phyloP scores from a whole-genome alignment of 2,888 invertebrate genomes.

The Plemyria rubiginata region DNA sequence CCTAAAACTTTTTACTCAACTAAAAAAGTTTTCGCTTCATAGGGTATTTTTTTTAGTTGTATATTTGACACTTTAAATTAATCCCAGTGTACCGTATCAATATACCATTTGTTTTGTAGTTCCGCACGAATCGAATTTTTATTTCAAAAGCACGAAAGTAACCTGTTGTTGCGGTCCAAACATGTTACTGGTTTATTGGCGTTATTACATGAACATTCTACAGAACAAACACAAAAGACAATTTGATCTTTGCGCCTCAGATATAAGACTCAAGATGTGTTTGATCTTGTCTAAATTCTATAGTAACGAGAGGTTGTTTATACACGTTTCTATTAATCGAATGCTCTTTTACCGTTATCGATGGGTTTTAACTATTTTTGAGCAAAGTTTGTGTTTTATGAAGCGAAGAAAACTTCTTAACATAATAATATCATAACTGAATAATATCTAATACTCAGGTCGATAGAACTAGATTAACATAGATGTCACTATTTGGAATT shows the following conservation, averaged over 20 bases:
- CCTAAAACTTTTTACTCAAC: conserved; percentile 7
- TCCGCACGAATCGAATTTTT: conserved; percentile 50
- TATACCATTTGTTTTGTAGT: conserved; percentile 33
- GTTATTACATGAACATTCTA: conserved; percentile 40
- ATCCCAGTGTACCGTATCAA: conserved; percentile 45
- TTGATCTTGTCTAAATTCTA: conserved; percentile 10
- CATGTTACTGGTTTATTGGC: conserved; percentile 46
- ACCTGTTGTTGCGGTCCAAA: conserved; percentile 57
- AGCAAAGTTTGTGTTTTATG: not conserved
- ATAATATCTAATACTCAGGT: no score
- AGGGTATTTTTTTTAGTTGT: not conserved
- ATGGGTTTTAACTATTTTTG: conserved; percentile 6
- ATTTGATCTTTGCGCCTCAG: conserved; percentile 10
- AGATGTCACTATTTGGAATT: no score
- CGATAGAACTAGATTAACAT: no score
- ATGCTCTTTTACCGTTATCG: conserved; percentile 28
- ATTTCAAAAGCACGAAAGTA: conserved; percentile 54
- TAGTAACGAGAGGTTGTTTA: conserved; percentile 21
- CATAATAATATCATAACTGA: no score
- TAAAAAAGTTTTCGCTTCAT: not conserved
- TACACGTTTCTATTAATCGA: conserved; percentile 28
- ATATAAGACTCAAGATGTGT: conserved; percentile 15
- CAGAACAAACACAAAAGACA: conserved; percentile 13
- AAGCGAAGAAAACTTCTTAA: not conserved
- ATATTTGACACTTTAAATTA: conserved; percentile 12